A percentile compares a stretch with the other conserved stretches of the same genome.
Conservation (phyloP, 2,113 vertebrate genomes). For the Equus quagga region DNA sequence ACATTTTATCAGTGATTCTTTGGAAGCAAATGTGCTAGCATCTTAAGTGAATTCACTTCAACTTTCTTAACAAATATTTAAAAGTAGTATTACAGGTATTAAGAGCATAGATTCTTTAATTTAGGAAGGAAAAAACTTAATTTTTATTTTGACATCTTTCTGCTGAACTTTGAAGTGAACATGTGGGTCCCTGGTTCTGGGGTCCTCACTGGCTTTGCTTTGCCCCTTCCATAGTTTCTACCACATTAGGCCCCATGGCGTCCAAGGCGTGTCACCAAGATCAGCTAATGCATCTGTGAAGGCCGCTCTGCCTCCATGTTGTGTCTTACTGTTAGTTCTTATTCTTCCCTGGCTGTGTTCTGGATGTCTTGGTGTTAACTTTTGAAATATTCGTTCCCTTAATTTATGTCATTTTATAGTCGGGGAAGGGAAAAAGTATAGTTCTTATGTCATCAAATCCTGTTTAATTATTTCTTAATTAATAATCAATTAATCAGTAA, state of each 20-base stretch:
- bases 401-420: constrained; percentile 31
- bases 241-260: not conserved
- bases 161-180: not conserved
- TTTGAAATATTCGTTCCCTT: not conserved
- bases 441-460: not conserved
- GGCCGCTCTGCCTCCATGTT: not conserved
- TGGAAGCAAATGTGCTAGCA: not conserved
- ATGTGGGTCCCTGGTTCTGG: not conserved
- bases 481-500: too few relatives aligned
- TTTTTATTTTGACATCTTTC: not conserved
- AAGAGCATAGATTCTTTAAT: not conserved
- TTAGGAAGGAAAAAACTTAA: constrained; percentile 4
- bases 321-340: not conserved
- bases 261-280: not conserved
- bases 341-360: not conserved
- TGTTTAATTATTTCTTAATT: not conserved
- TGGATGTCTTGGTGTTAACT: not conserved
- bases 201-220: not conserved
- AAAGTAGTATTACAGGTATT: not conserved
- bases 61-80: not conserved
- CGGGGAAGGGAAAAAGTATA: not conserved
- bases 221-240: not conserved
- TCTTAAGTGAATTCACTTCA: not conserved
- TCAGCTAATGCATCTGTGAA: not conserved
- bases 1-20: not conserved